Conservation (phyloP, 2,113 vertebrate genomes). For the Nematolebias whitei region DNA sequence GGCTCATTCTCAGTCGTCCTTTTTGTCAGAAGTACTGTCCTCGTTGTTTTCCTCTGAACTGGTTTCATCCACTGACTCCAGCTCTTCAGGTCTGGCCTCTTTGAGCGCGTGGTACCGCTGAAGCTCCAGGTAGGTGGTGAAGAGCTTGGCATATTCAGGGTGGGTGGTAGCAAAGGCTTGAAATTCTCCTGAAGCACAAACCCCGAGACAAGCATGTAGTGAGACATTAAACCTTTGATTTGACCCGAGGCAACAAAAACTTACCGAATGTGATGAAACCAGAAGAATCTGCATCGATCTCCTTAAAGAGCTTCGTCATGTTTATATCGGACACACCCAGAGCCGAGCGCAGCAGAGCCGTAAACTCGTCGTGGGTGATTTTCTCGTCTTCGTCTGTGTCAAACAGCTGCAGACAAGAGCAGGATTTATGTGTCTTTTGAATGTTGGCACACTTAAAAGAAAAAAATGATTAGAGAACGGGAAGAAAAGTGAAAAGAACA, state of each 20-base stretch:
- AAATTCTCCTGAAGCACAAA: constrained; percentile 85
- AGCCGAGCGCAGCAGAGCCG: constrained; percentile 86
- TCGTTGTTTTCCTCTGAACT: constrained; percentile 72
- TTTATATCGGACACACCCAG: constrained; percentile 89
- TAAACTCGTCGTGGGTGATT: constrained; percentile 89
- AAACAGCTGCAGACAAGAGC: constrained; percentile 83
- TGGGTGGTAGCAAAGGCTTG: constrained; percentile 87
- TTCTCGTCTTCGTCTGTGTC: constrained; percentile 90
- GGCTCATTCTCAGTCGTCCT: constrained; percentile 94
- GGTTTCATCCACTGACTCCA: constrained; percentile 56
- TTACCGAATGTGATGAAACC: constrained; percentile 90
- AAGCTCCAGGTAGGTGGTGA: constrained; percentile 94
- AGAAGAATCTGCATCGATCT: constrained; percentile 87
- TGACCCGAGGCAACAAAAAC: constrained; percentile 42
- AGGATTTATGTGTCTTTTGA: background rate
- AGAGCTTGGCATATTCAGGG: constrained; percentile 93
- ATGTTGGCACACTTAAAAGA: background rate
- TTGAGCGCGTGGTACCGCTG: constrained; percentile 88
- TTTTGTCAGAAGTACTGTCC: constrained; percentile 89
- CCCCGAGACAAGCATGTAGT: background rate
- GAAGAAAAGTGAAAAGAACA: background rate
- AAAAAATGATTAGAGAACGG: background rate
- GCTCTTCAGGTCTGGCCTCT: constrained; percentile 58
- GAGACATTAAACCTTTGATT: background rate
- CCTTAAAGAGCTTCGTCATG: constrained; percentile 88